These are phyloP conservation scores for Ophioninae sp. DNA, from an alignment of 2,888 invertebrate genomes.

Conservation along the genomic window DNA sequence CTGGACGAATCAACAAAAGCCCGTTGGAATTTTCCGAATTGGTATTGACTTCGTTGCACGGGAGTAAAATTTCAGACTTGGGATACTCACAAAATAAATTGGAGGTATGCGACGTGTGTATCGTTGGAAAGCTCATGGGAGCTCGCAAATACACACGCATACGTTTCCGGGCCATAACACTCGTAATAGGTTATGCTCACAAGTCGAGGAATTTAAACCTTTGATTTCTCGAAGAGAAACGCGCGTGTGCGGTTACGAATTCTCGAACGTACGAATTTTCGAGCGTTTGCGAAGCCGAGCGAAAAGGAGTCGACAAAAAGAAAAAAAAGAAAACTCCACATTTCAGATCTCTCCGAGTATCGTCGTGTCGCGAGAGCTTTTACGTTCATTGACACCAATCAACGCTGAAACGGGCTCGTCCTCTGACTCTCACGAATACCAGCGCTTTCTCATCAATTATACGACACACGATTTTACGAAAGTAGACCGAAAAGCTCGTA, in stretches of 20 bases:
- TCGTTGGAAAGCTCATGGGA: conserved; percentile 39
- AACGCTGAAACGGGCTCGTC: conserved; percentile 67
- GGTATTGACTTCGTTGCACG: not conserved
- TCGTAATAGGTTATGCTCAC: conserved; percentile 27
- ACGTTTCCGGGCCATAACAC: conserved; percentile 12
- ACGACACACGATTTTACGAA: conserved; percentile 28
- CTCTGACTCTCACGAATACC: conserved; percentile 38
- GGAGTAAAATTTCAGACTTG: not conserved
- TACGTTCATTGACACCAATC: conserved; percentile 71
- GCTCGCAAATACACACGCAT: conserved; percentile 2
- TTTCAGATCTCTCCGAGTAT: conserved; percentile 49
- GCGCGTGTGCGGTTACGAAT: conserved; percentile 42
- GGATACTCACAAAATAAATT: conserved; percentile 1
- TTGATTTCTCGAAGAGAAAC: conserved; percentile 25
- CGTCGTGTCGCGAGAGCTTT: conserved; percentile 48
- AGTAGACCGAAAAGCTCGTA: conserved; percentile 8
- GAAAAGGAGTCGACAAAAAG: not conserved
- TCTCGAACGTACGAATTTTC: conserved; percentile 15
- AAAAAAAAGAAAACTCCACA: not conserved
- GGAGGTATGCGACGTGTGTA: conserved; percentile 12
- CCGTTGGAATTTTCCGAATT: not conserved
- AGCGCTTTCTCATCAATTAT: conserved; percentile 56
- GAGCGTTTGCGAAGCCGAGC: conserved; percentile 1
- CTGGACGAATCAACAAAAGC: not conserved
- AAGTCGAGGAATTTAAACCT: conserved; percentile 32